phyloP scores from a whole-genome alignment of 2,113 vertebrate genomes.

The Calyptommatus sinebrachiatus region DNA sequence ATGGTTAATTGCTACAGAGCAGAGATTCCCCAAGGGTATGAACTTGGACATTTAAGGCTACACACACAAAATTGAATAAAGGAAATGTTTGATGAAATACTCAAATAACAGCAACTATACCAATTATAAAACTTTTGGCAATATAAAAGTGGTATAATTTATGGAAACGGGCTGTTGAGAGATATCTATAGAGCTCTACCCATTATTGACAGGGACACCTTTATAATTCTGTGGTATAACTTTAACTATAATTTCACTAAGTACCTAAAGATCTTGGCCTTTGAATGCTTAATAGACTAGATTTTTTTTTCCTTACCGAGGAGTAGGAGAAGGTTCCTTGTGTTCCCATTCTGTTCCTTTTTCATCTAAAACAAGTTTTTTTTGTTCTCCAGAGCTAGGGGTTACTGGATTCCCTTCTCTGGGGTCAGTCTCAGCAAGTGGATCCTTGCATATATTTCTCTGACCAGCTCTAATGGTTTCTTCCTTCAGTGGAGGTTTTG shows the following conservation, averaged over 20 bases:
- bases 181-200: no score
- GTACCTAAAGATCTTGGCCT: neutral
- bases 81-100: no score
- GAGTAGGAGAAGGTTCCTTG: constrained; percentile 33
- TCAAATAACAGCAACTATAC: no score
- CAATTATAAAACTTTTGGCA: no score
- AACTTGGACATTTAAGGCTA: no score
- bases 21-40: no score
- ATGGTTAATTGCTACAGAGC: neutral
- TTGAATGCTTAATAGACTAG: neutral
- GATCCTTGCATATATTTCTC: constrained; percentile 1
- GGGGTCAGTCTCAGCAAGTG: neutral
- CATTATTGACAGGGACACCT: no score
- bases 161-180: no score
- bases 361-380: neutral
- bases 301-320: constrained; percentile 51
- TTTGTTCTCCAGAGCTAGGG: constrained; percentile 38
- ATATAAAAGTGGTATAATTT: no score
- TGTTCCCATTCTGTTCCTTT: constrained; percentile 42
- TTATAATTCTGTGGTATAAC: no score
- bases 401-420: neutral
- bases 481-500: constrained; percentile 30
- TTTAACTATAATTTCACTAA: neutral
- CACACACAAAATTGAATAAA: no score
- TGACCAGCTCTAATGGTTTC: constrained; percentile 35